phyloP scores from a whole-genome alignment of 2,113 vertebrate genomes.

The Silurus glanis region DNA sequence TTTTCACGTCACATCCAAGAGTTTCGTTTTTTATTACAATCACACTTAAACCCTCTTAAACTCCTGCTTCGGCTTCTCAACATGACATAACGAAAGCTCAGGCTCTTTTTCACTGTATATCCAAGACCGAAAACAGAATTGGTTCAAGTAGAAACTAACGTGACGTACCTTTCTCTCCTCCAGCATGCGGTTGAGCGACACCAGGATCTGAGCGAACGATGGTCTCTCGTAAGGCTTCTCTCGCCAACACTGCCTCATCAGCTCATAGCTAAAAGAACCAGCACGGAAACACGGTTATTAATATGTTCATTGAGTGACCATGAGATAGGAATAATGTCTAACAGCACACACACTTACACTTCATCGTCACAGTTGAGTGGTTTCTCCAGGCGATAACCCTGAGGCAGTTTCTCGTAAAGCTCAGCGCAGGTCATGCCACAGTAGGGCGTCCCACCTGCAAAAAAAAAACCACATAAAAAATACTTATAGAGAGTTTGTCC shows the following conservation, averaged over 20 bases:
- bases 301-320: not conserved
- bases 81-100: not conserved
- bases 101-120: not conserved
- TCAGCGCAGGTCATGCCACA: constrained; percentile 88
- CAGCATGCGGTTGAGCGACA: constrained; percentile 84
- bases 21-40: no score
- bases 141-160: not conserved
- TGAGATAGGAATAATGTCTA: not conserved
- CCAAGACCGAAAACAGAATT: not conserved
- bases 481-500: not conserved
- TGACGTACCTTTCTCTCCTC: constrained; percentile 83
- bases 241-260: constrained; percentile 87
- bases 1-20: not conserved
- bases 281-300: not conserved
- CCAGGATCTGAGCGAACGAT: constrained; percentile 84
- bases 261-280: constrained; percentile 74
- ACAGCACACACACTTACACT: constrained; percentile 73
- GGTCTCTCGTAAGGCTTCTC: constrained; percentile 88
- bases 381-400: constrained; percentile 85
- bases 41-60: no score
- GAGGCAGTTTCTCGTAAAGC: constrained; percentile 85
- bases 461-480: not conserved
- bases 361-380: constrained; percentile 87
- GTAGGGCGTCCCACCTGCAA: constrained; percentile 82
- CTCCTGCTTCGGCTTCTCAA: not conserved